These are phyloP conservation scores for Polypedilum pembai DNA, from an alignment of 1,140 invertebrate species.

Conservation along the genomic window DNA sequence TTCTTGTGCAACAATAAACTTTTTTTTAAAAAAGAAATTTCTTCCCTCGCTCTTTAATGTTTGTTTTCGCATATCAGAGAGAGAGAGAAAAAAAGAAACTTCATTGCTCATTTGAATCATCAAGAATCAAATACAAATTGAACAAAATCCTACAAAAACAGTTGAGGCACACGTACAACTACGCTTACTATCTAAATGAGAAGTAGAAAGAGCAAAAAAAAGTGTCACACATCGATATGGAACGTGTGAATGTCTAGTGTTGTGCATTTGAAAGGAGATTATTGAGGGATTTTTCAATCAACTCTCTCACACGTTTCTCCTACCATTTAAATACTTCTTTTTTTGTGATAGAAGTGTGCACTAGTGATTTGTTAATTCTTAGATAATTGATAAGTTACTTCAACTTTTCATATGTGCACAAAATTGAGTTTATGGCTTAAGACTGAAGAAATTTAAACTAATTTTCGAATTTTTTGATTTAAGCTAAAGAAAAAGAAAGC, in stretches of 20 bases:
- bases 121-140: too few species aligned
- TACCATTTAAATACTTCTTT: not conserved
- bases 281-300: not conserved
- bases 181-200: not conserved
- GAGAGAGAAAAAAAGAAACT: too few species aligned
- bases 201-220: not conserved
- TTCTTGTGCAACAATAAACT: too few species aligned
- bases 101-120: too few species aligned
- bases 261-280: not conserved
- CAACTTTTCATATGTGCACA: too few species aligned
- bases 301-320: not conserved
- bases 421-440: too few species aligned
- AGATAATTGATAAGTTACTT: not conserved
- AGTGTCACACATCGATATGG: not conserved
- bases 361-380: not conserved
- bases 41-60: too few species aligned
- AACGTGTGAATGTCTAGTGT: not conserved
- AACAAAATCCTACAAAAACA: not conserved
- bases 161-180: not conserved
- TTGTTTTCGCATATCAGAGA: too few species aligned
- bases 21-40: too few species aligned
- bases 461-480: too few species aligned
- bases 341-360: not conserved
- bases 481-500: too few species aligned
- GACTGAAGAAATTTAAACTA: too few species aligned